Evolutionary conservation across 2,113 vertebrate species (phyloP).

Genomic region (Hippocampus zosterae): DNA sequence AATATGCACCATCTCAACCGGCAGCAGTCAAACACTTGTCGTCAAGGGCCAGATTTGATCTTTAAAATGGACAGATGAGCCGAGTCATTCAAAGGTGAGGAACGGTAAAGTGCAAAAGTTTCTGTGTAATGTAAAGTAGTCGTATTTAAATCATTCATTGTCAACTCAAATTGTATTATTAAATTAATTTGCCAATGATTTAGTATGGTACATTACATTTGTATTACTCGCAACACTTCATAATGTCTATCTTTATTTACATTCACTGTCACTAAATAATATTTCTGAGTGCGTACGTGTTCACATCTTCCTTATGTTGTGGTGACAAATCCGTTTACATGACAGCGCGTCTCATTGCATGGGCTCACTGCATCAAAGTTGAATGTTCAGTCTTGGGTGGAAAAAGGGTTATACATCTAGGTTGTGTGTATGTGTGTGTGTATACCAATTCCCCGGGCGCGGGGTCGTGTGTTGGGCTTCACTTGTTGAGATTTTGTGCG

Average conservation of each 20-base stretch:
- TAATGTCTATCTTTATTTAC: neutral
- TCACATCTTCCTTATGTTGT: neutral
- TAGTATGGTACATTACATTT: too few species aligned
- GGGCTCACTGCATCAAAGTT: neutral
- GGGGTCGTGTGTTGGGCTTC: conserved; percentile 28
- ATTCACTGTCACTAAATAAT: neutral
- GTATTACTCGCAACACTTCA: neutral
- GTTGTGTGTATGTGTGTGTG: neutral
- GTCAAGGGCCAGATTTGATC: neutral
- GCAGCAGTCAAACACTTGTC: neutral
- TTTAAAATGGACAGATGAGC: neutral
- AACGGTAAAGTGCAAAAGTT: neutral
- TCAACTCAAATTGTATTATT: too few species aligned
- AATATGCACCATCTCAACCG: neutral
- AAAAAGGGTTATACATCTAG: neutral
- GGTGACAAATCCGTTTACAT: neutral
- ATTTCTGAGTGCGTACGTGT: neutral
- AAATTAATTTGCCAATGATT: too few species aligned
- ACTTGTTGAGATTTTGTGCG: conserved; percentile 39
- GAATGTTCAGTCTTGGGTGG: neutral
- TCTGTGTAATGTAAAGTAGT: neutral
- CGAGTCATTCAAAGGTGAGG: neutral
- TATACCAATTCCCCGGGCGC: conserved; percentile 14
- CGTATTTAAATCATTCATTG: neutral
- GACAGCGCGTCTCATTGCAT: neutral